Evolutionary conservation across 2,888 invertebrate genomes (phyloP), one percentile per base, ranked within the genome.

Genomic region (Hemithea aestivaria): DNA sequence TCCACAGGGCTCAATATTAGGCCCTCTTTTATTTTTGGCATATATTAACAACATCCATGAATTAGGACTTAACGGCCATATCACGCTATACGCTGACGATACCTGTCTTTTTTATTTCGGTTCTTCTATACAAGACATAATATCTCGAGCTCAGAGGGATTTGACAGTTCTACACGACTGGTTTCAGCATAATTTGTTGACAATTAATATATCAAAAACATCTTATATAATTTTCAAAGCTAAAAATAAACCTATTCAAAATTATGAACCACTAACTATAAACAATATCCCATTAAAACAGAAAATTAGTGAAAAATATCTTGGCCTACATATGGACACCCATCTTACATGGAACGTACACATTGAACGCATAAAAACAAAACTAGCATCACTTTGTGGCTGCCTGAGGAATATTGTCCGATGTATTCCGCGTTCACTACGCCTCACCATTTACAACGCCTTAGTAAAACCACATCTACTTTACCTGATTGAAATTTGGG

Each of bases 81-180:
- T 39, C n/a, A 32, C 38, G 0, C 8, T 39, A 3, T 33, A 33
- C 11, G 39, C 39, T 10, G 30, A 30, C 9, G 30, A 42, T 9
- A 50, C 48, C 1, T 23, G 37, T 21, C 8, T 50, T 7, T 50
- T 50, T 9, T 50, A 47, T 8, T 52, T 40, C 25, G 48, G 46
- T 1, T 10, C 40, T 7, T 42, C 38, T 0, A 21, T 49, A 1
- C 20, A 46, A 0, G 9, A 8, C 2, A 22, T 55, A 0, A 25
- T 39, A 0, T 6, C 1, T 1, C 7, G 35, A 1, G 48, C 39
- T 3, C 52, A 55, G 35, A 10, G 23, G 3, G 52, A 55, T 20
- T 20, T 55, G 11, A 8, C 45, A 6, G 1, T 32, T 5, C 10
- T 54, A 22, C 27, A 45, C n/a, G 10, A 16, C 1, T 54, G 49